Evolutionary conservation across 2,888 invertebrate genomes (phyloP), one percentile per base, ranked within the genome.

Genomic region (Empis stercorea): DNA sequence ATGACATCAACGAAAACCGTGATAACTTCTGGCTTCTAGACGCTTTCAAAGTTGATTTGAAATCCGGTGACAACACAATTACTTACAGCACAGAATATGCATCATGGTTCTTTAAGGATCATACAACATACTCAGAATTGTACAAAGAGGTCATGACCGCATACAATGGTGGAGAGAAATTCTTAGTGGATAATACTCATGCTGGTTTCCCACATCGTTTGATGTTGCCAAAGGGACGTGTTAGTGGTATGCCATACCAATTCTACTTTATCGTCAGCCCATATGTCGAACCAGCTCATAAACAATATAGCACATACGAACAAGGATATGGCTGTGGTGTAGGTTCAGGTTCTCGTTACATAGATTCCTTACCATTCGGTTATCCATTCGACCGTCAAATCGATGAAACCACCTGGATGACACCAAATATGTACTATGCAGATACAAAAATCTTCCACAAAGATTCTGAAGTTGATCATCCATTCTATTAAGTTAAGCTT

Each of bases 321-420:
- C 56, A 71, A 39, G 52, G 63, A n/a, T 73, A 73, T 61, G 69
- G 72, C 44, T 72, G 75, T 49, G 74, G 71, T 54, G 66, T 73
- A 50, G 76, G 75, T 55, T 72, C 72, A 59, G 77, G 73, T 63
- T 63, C 75, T 69, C 59, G 68, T 45, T 58, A 63, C 47, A 68
- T 79, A 41, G 84, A 85, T 63, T 73, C 72, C 54, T 74, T 75
- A 62, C 75, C 84, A 40, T 71, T 80, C 58, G 84, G 82, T 46
- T 87, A 78, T 73, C 87, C 87, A 51, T 76, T 87, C 61, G 84
- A 87, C 61, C 79, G 82, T 55, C 70, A 71, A 20, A 74, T 81
- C 58, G 71, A 77, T 40, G 70, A 76, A 42, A 66, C 66, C 44
- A 71, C 70, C 51, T 83, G 80, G 73, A 72, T 72, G 54, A 77